phyloP scores from a whole-genome alignment of 2,797 vertebrate genomes.

The Muscicapa comitata region DNA sequence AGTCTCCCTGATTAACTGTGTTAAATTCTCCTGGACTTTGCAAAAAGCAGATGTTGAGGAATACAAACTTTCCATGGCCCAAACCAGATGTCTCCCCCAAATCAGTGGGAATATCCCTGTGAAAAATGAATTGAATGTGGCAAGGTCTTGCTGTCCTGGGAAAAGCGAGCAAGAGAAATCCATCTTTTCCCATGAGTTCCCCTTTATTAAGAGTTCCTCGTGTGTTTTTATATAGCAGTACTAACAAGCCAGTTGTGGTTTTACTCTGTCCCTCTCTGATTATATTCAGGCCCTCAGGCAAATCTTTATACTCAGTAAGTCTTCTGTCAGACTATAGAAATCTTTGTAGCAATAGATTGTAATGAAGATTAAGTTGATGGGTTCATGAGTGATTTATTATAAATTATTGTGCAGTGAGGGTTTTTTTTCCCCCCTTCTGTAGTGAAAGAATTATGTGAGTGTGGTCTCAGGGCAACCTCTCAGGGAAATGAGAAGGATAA shows the following conservation, averaged over 20 bases:
- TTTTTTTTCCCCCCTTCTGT: not conserved
- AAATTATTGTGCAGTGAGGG: conserved; percentile 10
- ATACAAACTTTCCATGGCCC: not conserved
- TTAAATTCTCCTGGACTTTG: not conserved
- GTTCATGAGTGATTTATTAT: conserved; percentile 45
- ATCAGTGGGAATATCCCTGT: not conserved
- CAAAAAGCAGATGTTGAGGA: not conserved
- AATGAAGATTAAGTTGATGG: conserved; percentile 61
- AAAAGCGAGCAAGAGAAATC: not conserved
- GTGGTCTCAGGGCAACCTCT: not conserved
- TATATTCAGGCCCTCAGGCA: conserved; percentile 57
- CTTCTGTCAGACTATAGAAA: conserved; percentile 46
- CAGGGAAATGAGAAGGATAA: not conserved
- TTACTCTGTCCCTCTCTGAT: conserved; percentile 43
- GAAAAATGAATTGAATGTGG: not conserved
- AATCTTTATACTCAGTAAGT: conserved; percentile 44
- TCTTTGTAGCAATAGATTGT: conserved; percentile 46
- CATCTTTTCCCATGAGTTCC: not conserved
- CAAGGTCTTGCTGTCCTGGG: not conserved
- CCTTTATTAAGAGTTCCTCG: not conserved
- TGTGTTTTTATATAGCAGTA: not conserved
- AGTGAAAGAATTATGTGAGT: not conserved
- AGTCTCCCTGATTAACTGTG: not conserved
- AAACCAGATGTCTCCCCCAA: not conserved
- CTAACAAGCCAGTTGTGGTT: conserved; percentile 41